Evolutionary conservation across 1,140 invertebrate genomes (phyloP).

Genomic region (Steinernema khuongi): DNA sequence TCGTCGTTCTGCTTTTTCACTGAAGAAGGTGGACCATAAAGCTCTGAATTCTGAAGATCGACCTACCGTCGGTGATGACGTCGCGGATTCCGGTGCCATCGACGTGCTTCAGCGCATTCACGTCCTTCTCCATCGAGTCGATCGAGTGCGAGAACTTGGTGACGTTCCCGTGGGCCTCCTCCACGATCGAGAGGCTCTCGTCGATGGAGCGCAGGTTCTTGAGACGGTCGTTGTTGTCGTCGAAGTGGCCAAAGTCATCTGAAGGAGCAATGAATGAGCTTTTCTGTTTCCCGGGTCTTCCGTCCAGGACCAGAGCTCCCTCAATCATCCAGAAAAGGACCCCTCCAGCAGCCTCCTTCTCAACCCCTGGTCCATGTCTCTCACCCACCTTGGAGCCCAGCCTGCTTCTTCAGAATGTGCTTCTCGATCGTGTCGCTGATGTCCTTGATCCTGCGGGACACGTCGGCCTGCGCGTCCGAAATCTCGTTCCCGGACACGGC

Average conservation of each 20-base stretch:
- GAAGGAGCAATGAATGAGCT: too few species aligned
- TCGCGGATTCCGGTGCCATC: constrained; percentile 45
- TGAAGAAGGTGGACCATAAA: neutral
- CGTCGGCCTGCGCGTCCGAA: neutral
- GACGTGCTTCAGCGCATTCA: constrained; percentile 38
- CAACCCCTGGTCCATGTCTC: too few species aligned
- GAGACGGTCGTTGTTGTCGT: constrained; percentile 56
- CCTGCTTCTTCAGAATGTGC: neutral
- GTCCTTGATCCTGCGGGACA: neutral
- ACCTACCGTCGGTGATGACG: constrained; percentile 46
- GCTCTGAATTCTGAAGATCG: neutral
- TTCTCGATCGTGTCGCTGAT: neutral
- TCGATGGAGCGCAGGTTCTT: constrained; percentile 41
- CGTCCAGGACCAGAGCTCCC: too few species aligned
- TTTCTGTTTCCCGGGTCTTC: too few species aligned
- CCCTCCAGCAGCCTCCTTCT: too few species aligned
- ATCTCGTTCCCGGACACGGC: neutral
- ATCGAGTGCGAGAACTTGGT: constrained; percentile 37
- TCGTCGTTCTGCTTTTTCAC: constrained; percentile 4
- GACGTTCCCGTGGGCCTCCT: constrained; percentile 35
- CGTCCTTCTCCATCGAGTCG: constrained; percentile 37
- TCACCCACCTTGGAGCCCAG: neutral
- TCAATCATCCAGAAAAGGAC: too few species aligned
- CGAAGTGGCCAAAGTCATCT: constrained; percentile 44
- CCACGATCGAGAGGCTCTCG: constrained; percentile 24